phyloP scores from a whole-genome alignment of 2,797 vertebrate species.

The Ataeniobius toweri region DNA sequence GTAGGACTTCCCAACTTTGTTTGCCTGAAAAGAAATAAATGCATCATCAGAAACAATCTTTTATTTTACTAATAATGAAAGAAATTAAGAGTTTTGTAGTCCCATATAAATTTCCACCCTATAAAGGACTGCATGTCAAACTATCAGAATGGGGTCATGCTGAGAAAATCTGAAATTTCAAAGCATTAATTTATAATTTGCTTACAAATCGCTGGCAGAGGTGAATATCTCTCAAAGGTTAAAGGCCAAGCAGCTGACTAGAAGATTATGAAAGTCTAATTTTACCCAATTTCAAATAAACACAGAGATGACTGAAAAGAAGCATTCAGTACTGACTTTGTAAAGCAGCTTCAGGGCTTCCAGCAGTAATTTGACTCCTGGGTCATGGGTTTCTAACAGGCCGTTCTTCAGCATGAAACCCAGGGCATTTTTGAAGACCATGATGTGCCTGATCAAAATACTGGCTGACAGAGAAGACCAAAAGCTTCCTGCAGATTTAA shows the following conservation, averaged over 20 bases:
- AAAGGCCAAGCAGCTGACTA: not conserved
- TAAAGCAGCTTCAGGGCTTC: conserved; percentile 72
- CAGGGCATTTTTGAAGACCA: conserved; percentile 71
- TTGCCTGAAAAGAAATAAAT: conserved; percentile 56
- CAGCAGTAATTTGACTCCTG: conserved; percentile 59
- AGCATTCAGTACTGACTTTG: conserved; percentile 62
- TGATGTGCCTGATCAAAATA: conserved; percentile 69
- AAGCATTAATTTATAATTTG: not conserved
- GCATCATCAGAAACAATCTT: not conserved
- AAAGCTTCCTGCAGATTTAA: conserved; percentile 45
- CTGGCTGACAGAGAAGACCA: conserved; percentile 66
- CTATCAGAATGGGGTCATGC: not conserved
- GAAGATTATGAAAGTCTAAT: not conserved
- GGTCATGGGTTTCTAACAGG: conserved; percentile 45
- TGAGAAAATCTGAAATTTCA: not conserved
- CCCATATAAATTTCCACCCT: not conserved
- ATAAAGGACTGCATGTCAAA: not conserved
- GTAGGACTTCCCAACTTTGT: conserved; percentile 60
- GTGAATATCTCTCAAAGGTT: not conserved
- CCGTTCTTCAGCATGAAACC: conserved; percentile 60
- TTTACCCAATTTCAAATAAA: not conserved
- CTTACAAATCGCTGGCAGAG: not conserved
- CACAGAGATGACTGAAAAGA: not conserved
- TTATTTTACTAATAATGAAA: not conserved
- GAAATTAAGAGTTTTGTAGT: not conserved